Percentiles rank a stretch among this genome's conserved stretches.
Evolutionary conservation across 2,113 vertebrate genomes (phyloP).

Genomic region (Chaetodon auriga): DNA sequence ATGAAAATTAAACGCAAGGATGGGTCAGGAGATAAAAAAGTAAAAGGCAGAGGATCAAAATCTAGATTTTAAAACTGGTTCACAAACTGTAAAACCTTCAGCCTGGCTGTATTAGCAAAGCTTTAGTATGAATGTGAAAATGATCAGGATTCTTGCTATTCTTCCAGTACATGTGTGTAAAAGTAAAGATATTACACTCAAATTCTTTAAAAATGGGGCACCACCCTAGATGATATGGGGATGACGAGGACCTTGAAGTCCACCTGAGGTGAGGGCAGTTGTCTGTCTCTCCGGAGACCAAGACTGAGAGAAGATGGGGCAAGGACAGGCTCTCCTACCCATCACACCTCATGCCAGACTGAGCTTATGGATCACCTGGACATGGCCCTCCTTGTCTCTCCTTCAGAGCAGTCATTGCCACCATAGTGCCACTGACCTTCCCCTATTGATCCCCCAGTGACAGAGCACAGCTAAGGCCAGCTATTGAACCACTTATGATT

Average conservation of each 20-base stretch:
- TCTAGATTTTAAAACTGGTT: not conserved
- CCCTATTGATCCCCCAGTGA: constrained; percentile 82
- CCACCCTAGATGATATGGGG: not conserved
- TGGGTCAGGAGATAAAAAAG: not conserved
- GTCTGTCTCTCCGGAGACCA: constrained; percentile 34
- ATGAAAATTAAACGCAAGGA: constrained; percentile 6
- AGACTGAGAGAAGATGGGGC: constrained; percentile 33
- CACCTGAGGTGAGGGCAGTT: constrained; percentile 12
- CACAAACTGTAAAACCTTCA: constrained; percentile 15
- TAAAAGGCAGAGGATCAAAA: constrained; percentile 17
- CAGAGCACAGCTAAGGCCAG: constrained; percentile 80
- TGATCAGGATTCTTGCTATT: not conserved
- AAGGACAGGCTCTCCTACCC: constrained; percentile 65
- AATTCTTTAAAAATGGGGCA: constrained; percentile 5
- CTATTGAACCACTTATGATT: constrained; percentile 85
- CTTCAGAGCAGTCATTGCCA: constrained; percentile 68
- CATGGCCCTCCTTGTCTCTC: constrained; percentile 68
- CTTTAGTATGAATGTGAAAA: constrained; percentile 15
- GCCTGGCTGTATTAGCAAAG: not conserved
- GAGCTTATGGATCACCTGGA: constrained; percentile 82
- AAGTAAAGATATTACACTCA: not conserved
- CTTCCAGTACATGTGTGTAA: too few relatives aligned
- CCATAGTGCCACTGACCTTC: constrained; percentile 73
- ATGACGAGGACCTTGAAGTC: constrained; percentile 21
- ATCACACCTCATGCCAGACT: constrained; percentile 69